Evolutionary conservation across 2,797 vertebrate species (phyloP).

Genomic region (Falco berigora): DNA sequence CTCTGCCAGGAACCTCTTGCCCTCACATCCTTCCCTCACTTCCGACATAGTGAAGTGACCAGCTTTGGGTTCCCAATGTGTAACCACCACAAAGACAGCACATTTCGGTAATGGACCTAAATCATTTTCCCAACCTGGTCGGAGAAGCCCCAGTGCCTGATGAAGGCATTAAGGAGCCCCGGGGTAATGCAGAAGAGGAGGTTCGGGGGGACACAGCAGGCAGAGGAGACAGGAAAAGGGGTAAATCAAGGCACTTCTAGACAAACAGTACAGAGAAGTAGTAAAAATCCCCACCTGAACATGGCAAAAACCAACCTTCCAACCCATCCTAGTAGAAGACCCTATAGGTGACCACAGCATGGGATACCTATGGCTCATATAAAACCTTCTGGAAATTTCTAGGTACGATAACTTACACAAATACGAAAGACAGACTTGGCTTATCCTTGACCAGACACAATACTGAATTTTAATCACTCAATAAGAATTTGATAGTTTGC

Average conservation of each 20-base stretch:
- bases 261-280: neutral
- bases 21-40: neutral
- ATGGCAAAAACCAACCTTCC: neutral
- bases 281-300: neutral
- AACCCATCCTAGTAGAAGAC: neutral
- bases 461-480: constrained; percentile 20
- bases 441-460: constrained; percentile 1
- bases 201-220: no score
- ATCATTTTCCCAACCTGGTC: accelerated
- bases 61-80: neutral
- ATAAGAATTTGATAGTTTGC: neutral
- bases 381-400: neutral
- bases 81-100: neutral
- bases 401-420: neutral
- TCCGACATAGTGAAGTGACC: neutral
- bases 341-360: neutral
- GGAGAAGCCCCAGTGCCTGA: neutral
- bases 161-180: neutral
- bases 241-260: neutral
- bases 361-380: neutral
- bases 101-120: neutral
- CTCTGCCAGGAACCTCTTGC: neutral
- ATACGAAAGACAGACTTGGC: neutral
- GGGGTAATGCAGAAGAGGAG: accelerated
- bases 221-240: neutral